These are phyloP conservation scores for Stictonetta naevosa DNA, from an alignment of 2,113 vertebrate species.

Conservation along the genomic window DNA sequence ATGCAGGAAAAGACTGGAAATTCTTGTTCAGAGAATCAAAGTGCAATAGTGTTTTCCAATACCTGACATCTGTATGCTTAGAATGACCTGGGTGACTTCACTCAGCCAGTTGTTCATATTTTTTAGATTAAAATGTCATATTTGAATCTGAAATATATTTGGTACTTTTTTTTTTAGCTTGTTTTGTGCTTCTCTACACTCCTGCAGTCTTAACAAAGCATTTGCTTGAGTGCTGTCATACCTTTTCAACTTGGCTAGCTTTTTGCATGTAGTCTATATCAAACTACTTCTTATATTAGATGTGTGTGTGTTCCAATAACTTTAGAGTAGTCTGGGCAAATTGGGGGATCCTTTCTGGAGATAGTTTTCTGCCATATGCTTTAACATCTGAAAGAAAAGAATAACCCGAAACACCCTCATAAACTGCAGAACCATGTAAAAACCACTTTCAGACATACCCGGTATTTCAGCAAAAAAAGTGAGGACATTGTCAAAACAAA, in stretches of 20 bases:
- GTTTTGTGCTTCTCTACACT: conserved; percentile 24
- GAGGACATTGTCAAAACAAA: background rate
- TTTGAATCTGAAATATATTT: conserved; percentile 54
- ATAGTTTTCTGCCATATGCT: background rate
- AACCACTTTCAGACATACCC: background rate
- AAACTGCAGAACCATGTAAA: background rate
- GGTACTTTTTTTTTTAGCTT: background rate
- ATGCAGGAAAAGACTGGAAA: conserved; percentile 75
- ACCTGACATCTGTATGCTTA: conserved; percentile 69
- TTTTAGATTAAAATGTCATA: conserved; percentile 75
- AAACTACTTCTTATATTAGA: background rate
- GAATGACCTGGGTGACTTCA: conserved; percentile 73
- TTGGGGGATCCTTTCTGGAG: background rate
- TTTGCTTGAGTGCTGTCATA: background rate
- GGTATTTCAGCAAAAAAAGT: background rate
- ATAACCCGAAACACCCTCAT: background rate
- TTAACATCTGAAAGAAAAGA: background rate
- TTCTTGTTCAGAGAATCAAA: conserved; percentile 75
- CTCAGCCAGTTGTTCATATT: conserved; percentile 57
- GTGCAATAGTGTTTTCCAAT: conserved; percentile 71
- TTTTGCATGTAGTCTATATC: background rate
- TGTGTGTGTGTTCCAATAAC: background rate
- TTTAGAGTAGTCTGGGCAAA: background rate
- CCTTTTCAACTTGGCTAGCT: background rate
- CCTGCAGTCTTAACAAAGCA: background rate